phyloP scores from a whole-genome alignment of 2,797 vertebrate species.

The Antrozous pallidus region DNA sequence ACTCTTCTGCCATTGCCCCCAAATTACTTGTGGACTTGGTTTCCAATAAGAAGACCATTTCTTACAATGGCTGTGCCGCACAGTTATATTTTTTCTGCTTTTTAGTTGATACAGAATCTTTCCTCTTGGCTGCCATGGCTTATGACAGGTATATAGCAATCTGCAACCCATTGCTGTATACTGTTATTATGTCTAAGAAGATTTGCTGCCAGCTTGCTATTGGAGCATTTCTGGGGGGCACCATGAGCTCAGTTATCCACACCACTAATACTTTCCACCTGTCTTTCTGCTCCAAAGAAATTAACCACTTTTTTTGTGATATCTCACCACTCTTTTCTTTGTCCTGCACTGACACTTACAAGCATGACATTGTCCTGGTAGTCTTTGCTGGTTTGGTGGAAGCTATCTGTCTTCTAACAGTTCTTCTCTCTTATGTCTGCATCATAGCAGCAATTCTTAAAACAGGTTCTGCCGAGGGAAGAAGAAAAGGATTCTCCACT shows the following conservation, averaged over 20 bases:
- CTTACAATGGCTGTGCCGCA: slow-evolving; percentile 44
- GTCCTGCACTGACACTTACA: slow-evolving; percentile 59
- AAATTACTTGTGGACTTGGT: slow-evolving; percentile 62
- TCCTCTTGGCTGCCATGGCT: slow-evolving; percentile 75
- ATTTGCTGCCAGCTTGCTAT: slow-evolving; percentile 44
- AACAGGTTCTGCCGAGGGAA: slow-evolving; percentile 5
- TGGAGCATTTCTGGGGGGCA: slow-evolving; percentile 64
- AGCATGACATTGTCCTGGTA: slow-evolving; percentile 54
- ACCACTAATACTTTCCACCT: slow-evolving; percentile 57
- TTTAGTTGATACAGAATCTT: slow-evolving; percentile 66
- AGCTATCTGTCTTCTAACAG: slow-evolving; percentile 46
- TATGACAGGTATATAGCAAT: slow-evolving; percentile 70
- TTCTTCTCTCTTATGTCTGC: slow-evolving; percentile 53
- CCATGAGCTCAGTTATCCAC: slow-evolving; percentile 51
- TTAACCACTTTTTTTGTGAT: slow-evolving; percentile 74
- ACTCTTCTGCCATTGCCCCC: slow-evolving; percentile 58
- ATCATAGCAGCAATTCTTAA: slow-evolving; percentile 48
- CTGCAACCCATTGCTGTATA: slow-evolving; percentile 66
- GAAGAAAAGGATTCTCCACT: slow-evolving; percentile 57
- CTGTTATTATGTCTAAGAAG: slow-evolving; percentile 15
- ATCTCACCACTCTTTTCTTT: slow-evolving; percentile 65
- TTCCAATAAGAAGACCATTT: slow-evolving; percentile 55
- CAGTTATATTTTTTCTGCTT: slow-evolving; percentile 76
- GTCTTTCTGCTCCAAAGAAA: slow-evolving; percentile 53
- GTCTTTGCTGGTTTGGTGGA: slow-evolving; percentile 59